Conservation (phyloP, 2,113 vertebrate species). For the Tiliqua scincoides region DNA sequence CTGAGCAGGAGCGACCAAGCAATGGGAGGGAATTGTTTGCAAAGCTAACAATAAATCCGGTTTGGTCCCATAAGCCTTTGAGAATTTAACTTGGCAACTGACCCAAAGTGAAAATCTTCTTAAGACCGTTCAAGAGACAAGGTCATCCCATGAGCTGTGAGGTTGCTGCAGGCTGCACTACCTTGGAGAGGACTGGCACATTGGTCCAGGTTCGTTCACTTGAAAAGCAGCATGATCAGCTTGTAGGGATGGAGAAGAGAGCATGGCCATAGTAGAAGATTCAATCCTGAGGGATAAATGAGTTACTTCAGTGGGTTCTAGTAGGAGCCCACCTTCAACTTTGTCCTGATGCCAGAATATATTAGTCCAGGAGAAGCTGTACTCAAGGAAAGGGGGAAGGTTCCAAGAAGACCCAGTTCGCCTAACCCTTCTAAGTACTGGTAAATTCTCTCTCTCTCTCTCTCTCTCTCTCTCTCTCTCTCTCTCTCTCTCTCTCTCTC, state of each 20-base stretch:
- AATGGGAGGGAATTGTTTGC: not conserved
- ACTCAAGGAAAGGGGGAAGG: slow-evolving; percentile 16
- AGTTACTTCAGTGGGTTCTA: not conserved
- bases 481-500: not conserved
- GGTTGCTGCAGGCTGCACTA: not conserved
- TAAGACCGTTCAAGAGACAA: not conserved
- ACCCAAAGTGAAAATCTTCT: not conserved
- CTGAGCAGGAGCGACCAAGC: not conserved
- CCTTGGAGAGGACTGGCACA: not conserved
- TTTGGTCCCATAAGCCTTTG: not conserved
- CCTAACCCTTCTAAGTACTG: slow-evolving; percentile 25
- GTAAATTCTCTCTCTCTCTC: slow-evolving; percentile 43
- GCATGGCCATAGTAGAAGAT: slow-evolving; percentile 28
- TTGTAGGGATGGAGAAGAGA: not conserved
- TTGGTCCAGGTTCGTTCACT: not conserved
- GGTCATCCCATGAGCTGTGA: not conserved
- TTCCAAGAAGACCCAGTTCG: slow-evolving; percentile 41
- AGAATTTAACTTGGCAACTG: not conserved
- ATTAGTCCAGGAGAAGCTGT: slow-evolving; percentile 18
- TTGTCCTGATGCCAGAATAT: slow-evolving; percentile 23
- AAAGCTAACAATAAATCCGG: not conserved
- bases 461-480: not conserved
- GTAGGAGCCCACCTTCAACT: slow-evolving; percentile 20
- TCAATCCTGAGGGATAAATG: slow-evolving; percentile 22
- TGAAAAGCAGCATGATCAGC: slow-evolving; percentile 5